Conservation (phyloP, 2,113 vertebrate species). For the Parus major region DNA sequence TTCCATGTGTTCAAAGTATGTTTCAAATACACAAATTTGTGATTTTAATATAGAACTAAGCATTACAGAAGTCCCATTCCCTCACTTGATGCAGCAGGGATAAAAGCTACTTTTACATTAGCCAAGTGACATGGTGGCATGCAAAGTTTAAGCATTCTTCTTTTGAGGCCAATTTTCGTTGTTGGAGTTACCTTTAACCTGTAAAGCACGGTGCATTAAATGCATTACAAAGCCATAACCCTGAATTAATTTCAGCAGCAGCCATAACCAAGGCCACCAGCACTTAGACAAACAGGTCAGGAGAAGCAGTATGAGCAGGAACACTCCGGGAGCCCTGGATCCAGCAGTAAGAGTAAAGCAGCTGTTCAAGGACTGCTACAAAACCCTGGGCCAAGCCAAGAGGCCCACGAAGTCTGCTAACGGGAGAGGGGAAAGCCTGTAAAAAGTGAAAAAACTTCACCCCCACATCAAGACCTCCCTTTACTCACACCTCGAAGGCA, state of each 20-base stretch:
- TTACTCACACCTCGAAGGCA: neutral
- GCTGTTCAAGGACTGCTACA: neutral
- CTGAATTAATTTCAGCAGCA: neutral
- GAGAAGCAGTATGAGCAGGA: fast-evolving
- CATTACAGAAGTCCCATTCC: neutral
- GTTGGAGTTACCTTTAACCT: neutral
- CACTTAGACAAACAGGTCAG: neutral
- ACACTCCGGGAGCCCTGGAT: neutral
- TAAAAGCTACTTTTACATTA: neutral
- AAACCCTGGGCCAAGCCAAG: neutral
- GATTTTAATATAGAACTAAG: neutral
- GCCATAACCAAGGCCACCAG: neutral
- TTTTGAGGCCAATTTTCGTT: neutral
- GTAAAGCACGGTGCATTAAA: neutral
- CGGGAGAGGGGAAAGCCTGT: neutral
- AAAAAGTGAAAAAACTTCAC: neutral
- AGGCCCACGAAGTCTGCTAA: neutral
- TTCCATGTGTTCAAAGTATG: neutral
- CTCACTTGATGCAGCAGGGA: neutral
- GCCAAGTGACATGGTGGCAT: neutral
- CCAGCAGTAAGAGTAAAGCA: neutral
- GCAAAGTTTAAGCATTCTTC: neutral
- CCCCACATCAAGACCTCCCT: neutral
- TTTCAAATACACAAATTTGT: neutral
- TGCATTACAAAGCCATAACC: neutral